Evolutionary conservation across 92 coral and sea anemone genomes (phyloP).

Genomic region (Ricordea florida): DNA sequence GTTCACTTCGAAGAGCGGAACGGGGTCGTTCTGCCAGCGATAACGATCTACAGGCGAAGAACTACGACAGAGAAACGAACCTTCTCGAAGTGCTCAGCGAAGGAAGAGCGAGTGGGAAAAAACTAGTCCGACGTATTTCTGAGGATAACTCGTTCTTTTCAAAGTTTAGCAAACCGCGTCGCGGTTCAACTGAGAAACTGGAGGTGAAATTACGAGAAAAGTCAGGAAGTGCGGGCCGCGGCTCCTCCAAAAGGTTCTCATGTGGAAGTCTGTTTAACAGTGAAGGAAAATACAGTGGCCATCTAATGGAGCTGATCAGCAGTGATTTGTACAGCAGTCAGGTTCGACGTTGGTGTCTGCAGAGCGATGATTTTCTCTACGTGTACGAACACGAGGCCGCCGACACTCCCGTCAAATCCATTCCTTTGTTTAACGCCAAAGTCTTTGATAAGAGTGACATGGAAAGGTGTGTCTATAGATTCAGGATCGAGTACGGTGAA

Average conservation of each 20-base stretch:
- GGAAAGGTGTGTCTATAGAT: conserved; percentile 59
- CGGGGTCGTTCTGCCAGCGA: conserved; percentile 61
- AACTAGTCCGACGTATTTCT: conserved; percentile 65
- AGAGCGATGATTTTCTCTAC: conserved; percentile 64
- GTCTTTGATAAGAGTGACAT: conserved; percentile 65
- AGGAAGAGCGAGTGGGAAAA: conserved; percentile 86
- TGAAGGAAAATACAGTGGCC: conserved; percentile 88
- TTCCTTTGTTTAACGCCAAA: conserved; percentile 61
- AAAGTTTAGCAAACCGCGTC: conserved; percentile 74
- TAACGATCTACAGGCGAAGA: conserved; percentile 60
- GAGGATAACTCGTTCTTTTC: conserved; percentile 77
- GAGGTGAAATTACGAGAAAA: conserved; percentile 67
- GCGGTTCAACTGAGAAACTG: conserved; percentile 64
- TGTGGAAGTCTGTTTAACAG: conserved; percentile 87
- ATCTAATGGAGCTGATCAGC: conserved; percentile 78
- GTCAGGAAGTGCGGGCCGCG: conserved; percentile 7
- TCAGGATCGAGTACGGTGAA: conserved; percentile 72
- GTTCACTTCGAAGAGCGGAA: conserved; percentile 4
- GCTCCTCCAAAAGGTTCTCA: conserved; percentile 59
- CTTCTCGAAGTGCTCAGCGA: conserved; percentile 71
- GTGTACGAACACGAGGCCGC: conserved; percentile 74
- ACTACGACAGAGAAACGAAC: conserved; percentile 42
- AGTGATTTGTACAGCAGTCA: conserved; percentile 80
- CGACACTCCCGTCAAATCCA: conserved; percentile 46
- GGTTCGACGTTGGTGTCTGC: conserved; percentile 93